phyloP scores from a whole-genome alignment of 2,888 invertebrate species.

The Lottia gigantea region DNA sequence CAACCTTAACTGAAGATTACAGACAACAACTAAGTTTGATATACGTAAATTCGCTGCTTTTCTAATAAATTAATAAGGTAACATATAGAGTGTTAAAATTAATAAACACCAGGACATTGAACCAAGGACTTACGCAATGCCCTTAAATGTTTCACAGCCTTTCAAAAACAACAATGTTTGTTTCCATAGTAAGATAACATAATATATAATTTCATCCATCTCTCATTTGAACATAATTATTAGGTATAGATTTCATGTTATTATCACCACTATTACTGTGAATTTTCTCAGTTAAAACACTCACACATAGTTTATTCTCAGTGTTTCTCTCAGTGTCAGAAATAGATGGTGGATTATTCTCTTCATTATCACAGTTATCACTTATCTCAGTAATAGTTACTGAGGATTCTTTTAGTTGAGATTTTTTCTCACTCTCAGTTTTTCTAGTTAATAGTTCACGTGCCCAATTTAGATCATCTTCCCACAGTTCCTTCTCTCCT shows the following conservation, averaged over 20 bases:
- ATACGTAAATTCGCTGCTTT: no score
- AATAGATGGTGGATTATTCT: conserved; percentile 9
- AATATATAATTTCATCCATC: conserved; percentile 22
- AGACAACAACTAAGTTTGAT: no score
- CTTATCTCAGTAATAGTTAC: conserved; percentile 36
- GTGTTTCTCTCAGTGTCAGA: conserved; percentile 12
- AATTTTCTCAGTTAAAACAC: conserved; percentile 15
- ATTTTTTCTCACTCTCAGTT: conserved; percentile 33
- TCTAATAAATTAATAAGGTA: no score
- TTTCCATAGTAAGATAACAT: no score
- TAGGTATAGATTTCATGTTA: conserved; percentile 28
- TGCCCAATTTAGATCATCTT: conserved; percentile 65
- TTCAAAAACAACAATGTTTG: no score
- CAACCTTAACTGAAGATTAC: no score
- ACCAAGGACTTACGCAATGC: no score
- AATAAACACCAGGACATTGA: no score
- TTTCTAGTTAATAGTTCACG: conserved; percentile 38
- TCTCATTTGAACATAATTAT: conserved; percentile 47
- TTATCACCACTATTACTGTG: conserved; percentile 17
- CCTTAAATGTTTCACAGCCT: no score
- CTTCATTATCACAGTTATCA: conserved; percentile 21
- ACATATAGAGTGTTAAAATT: no score
- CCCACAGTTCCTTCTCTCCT: conserved; percentile 61
- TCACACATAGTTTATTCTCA: background rate
- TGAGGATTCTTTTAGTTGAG: conserved; percentile 19